Base-by-base conservation (phyloP, 2,888 invertebrate species). In the Myopa tessellatipennis region DNA sequence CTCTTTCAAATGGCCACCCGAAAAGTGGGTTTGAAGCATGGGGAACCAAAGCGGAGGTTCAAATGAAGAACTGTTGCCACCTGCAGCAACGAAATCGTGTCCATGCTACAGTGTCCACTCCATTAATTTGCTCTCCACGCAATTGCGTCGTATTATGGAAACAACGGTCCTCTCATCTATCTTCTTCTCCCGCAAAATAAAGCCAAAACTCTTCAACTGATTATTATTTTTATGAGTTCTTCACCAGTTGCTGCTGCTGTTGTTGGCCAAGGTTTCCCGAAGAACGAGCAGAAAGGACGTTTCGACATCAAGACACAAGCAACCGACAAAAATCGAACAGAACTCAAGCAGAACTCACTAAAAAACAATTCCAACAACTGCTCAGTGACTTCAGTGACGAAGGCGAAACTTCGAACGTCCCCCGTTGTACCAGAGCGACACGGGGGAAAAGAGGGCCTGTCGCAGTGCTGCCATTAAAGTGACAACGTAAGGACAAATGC, bases 181-280 rank as follows among this genome's bases (percentile, higher is more conserved):
- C 50, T 12, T 50, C 50, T 12, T 12, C 50, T 12, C 6, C 50
- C 12, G 7, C 12, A 50, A 6, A 6, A 50, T 50, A 8, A 8
- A 6, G 7, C 6, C 14, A 1, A 63, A 63, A 63, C 63, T 63
- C 36, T 63, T 14, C 26, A 63, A 63, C 63, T 63, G 63, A 34
- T 63, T 34, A 63, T 63, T 36, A n/a, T n/a, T n/a, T 63, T 63
- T 63, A 63, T 63, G 63, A 63, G 63, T 5, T 63, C 63, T 63
- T 63, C 12, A 63, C 36, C 4, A 34, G 18, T 63, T 34, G 5
- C 63, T 63, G 18, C 5, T 63, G 63, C 36, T 63, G 26, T 2
- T 36, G 26, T 34, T 36, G 50, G 50, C 12, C 6, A n/a, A n/a
- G n/a, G n/a, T n/a, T n/a, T n/a, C n/a, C n/a, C 50, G 50, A 50